Evolutionary conservation across 2,888 invertebrate genomes (phyloP).

Genomic region (Colostygia pectinataria): DNA sequence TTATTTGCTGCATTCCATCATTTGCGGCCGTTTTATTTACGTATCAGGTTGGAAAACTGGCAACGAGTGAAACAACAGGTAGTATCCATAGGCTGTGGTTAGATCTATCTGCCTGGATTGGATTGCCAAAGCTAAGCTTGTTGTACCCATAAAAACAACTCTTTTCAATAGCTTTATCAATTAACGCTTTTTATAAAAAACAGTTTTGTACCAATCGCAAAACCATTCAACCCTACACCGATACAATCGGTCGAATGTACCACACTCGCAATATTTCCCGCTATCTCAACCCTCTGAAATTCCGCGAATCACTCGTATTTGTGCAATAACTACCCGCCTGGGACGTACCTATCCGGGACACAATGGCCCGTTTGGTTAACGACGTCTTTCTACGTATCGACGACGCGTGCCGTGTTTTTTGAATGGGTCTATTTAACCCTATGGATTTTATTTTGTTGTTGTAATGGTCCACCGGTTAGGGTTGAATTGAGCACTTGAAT

Average conservation of each 20-base stretch:
- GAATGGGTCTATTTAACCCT: conserved; percentile 50
- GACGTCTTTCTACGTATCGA: conserved; percentile 69
- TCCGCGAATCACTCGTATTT: conserved; percentile 49
- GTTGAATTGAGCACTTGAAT: conserved; percentile 26
- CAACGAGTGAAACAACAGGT: too few relatives aligned
- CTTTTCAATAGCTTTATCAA: background rate
- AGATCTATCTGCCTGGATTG: too few relatives aligned
- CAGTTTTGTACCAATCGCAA: conserved; percentile 6
- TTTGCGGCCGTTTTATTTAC: too few relatives aligned
- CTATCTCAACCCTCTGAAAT: conserved; percentile 73
- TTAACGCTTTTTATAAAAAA: background rate
- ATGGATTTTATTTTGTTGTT: conserved; percentile 27
- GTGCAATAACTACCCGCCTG: conserved; percentile 64
- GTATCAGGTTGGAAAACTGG: too few relatives aligned
- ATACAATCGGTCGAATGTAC: conserved; percentile 52
- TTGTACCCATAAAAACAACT: too few relatives aligned
- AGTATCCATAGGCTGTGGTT: too few relatives aligned
- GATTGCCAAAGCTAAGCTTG: too few relatives aligned
- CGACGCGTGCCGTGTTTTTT: conserved; percentile 68
- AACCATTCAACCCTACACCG: conserved; percentile 59
- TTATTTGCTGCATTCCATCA: too few relatives aligned
- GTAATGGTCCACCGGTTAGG: conserved; percentile 24
- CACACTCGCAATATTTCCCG: conserved; percentile 65
- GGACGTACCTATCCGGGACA: conserved; percentile 69
- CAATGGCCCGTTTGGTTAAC: conserved; percentile 77